Evolutionary conservation across 2,888 invertebrate species (phyloP).

Genomic region (Meliscaeva auricollis): DNA sequence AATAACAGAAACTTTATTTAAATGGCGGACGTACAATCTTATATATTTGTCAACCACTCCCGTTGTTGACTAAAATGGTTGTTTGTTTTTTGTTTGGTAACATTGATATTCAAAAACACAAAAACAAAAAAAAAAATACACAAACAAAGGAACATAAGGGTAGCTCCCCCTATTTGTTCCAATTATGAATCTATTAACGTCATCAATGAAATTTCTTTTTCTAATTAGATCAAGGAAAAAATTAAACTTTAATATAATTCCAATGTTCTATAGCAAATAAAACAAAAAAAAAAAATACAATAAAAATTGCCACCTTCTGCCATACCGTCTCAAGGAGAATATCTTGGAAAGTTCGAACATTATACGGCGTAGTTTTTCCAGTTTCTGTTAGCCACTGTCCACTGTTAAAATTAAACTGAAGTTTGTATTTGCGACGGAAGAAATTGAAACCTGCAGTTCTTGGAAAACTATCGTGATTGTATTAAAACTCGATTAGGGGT

Average conservation of each 20-base stretch:
- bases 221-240: slow-evolving; percentile 43
- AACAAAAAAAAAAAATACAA: background rate
- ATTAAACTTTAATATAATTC: slow-evolving; percentile 14
- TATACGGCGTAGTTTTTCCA: slow-evolving; percentile 61
- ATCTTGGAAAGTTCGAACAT: slow-evolving; percentile 83
- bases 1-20: slow-evolving; percentile 43
- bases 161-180: slow-evolving; percentile 33
- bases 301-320: slow-evolving; percentile 5
- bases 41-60: slow-evolving; percentile 25
- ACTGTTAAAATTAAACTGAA: slow-evolving; percentile 65
- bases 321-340: slow-evolving; percentile 82
- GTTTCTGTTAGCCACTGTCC: slow-evolving; percentile 66
- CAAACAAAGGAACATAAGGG: background rate
- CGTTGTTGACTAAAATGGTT: background rate
- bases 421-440: slow-evolving; percentile 34
- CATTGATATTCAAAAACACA: slow-evolving; percentile 9
- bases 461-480: slow-evolving; percentile 74
- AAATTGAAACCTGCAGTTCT: slow-evolving; percentile 24
- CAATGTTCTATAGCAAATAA: background rate
- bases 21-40: slow-evolving; percentile 3
- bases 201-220: slow-evolving; percentile 37
- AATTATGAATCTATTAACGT: slow-evolving; percentile 55
- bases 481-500: slow-evolving; percentile 78
- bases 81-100: slow-evolving; percentile 22
- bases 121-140: background rate